Conservation (phyloP, 2,113 vertebrate species). For the Paratilapia polleni region DNA sequence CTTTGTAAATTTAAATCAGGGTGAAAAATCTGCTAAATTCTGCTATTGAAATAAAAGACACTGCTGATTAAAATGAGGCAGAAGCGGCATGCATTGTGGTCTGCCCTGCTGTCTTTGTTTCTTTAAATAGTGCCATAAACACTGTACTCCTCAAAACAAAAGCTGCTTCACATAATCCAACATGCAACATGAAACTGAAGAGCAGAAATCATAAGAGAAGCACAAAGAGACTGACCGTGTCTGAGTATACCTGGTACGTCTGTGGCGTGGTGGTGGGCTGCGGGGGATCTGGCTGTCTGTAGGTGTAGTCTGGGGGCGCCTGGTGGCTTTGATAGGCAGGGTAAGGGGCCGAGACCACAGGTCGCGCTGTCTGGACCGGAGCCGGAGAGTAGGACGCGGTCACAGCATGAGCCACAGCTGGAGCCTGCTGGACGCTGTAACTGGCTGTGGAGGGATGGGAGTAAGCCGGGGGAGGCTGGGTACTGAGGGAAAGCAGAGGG, state of each 20-base stretch:
- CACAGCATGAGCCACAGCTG: conserved; percentile 65
- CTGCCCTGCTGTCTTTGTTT: not conserved
- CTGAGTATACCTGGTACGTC: conserved; percentile 81
- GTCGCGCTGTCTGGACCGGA: conserved; percentile 62
- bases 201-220: conserved; percentile 26
- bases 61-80: too few relatives aligned
- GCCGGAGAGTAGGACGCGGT: conserved; percentile 76
- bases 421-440: conserved; percentile 72
- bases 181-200: not conserved
- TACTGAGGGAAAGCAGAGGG: conserved; percentile 54
- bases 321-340: conserved; percentile 70
- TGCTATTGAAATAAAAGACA: not conserved
- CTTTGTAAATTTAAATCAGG: not conserved
- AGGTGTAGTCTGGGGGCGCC: conserved; percentile 75
- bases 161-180: not conserved
- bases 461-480: conserved; percentile 73
- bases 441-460: conserved; percentile 76
- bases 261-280: conserved; percentile 76
- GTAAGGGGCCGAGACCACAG: conserved; percentile 66
- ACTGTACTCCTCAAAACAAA: not conserved
- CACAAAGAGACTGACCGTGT: conserved; percentile 71
- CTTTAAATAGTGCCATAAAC: not conserved
- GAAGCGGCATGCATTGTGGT: not conserved
- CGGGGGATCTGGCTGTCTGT: conserved; percentile 67
- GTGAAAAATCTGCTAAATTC: not conserved